A percentile compares a stretch with the other conserved stretches of the same genome.
These are phyloP conservation scores for Sylvilagus bachmani DNA, from an alignment of 2,113 vertebrate genomes.

Conservation along the genomic window DNA sequence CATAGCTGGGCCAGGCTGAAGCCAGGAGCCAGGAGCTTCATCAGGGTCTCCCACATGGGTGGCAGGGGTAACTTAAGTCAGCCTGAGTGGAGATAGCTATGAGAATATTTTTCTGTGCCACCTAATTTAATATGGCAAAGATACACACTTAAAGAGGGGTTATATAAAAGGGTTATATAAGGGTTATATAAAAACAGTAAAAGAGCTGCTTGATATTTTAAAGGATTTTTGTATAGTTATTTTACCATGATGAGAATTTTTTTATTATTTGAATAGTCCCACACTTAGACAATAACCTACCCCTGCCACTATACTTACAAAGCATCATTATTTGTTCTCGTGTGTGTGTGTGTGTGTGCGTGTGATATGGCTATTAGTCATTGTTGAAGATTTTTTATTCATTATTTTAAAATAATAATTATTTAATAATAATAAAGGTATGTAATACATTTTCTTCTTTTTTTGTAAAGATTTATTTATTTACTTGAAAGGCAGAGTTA, in stretches of 20 bases:
- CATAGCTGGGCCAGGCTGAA: too few relatives aligned
- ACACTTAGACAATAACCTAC: background rate
- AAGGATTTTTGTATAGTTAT: background rate
- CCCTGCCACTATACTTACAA: background rate
- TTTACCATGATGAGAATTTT: background rate
- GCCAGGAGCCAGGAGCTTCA: too few relatives aligned
- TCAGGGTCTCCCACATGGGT: too few relatives aligned
- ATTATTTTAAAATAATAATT: background rate
- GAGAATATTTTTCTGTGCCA: background rate
- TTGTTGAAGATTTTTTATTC: constrained; percentile 29
- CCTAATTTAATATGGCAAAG: background rate
- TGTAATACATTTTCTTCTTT: background rate
- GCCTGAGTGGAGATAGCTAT: background rate
- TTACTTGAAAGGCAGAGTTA: too few relatives aligned
- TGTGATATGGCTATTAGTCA: background rate
- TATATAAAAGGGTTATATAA: background rate
- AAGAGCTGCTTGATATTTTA: background rate
- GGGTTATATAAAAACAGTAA: background rate
- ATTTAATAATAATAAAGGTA: background rate
- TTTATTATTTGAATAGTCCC: constrained; percentile 33
- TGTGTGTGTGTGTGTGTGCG: background rate
- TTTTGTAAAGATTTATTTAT: too few relatives aligned
- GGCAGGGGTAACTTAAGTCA: background rate
- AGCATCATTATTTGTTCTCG: background rate
- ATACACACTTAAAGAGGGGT: background rate